Evolutionary conservation across 2,888 invertebrate genomes (phyloP), one percentile per base, ranked within the genome.

Genomic region (Amphipyra tragopoginis): DNA sequence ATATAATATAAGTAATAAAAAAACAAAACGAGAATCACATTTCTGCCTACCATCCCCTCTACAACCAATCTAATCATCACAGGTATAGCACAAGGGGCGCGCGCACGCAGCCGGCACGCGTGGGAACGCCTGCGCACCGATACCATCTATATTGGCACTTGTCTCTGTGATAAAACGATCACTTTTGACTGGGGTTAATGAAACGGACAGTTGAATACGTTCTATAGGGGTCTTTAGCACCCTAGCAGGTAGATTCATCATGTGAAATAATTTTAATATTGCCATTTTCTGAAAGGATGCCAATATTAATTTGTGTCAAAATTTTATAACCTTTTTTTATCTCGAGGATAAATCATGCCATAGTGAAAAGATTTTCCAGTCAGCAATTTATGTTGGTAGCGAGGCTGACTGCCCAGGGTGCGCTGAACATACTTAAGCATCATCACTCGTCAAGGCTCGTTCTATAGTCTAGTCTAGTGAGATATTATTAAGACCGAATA

Each of bases 81-180:
- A 80, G 79, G 78, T 78, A 67, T 50, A 36, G 52, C 9, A 40
- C 0, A 54, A 67, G 80, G 79, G 77, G 62, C 60, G 64, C 72
- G 63, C 72, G 75, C 72, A 76, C 79, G 80, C 82, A 79, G 81
- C 75, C 72, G 85, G 59, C 89, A 79, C 83, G 82, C 86, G 87
- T 88, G 88, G 83, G 88, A 87, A 83, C 84, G 75, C 85, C 80
- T 55, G 68, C 77, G 80, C 75, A 65, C 65, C 70, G 76, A 82
- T 77, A 72, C 66, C 82, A 85, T 72, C 79, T 72, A 78, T 78
- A 75, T 87, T 87, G 84, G 86, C 91, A 90, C 78, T 79, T 80
- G 81, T 79, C 80, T 81, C 79, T 77, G 77, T 77, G 79, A 78
- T 82, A 84, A 74, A 80, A 77, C 74, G 80, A 86, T 86, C 83